These are phyloP conservation scores for Apostichopus californicus DNA, from an alignment of 35 echinoderm and acorn worm genomes.

Conservation along the genomic window DNA sequence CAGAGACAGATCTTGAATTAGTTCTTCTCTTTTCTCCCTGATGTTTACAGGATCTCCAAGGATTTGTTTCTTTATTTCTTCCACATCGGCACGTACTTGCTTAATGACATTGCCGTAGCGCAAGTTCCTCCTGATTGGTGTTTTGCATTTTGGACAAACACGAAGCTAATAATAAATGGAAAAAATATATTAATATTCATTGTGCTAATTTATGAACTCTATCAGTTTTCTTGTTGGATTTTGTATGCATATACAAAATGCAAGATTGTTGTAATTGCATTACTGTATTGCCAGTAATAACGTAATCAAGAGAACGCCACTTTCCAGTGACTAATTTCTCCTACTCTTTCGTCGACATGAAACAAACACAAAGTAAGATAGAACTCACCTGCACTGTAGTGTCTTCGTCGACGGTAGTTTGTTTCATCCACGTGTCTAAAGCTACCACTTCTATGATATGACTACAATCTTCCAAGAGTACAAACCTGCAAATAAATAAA, in stretches of 20 bases:
- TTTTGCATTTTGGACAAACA: slow-evolving; percentile 86
- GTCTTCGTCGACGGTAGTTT: slow-evolving; percentile 5
- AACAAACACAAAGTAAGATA: not conserved
- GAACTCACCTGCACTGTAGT: slow-evolving; percentile 33
- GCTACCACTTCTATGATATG: slow-evolving; percentile 74
- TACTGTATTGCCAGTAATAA: no score
- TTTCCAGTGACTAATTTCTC: no score
- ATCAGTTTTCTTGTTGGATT: no score
- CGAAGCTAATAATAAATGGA: slow-evolving; percentile 21
- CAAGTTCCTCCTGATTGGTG: slow-evolving; percentile 75
- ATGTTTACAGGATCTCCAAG: slow-evolving; percentile 22
- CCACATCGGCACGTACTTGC: not conserved
- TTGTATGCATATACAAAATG: no score
- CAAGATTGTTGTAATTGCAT: no score
- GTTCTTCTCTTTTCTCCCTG: slow-evolving; percentile 11
- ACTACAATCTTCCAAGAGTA: slow-evolving; percentile 81
- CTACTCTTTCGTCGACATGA: no score
- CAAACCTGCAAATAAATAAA: slow-evolving; percentile 38
- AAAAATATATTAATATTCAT: not conserved
- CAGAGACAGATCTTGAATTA: not conserved
- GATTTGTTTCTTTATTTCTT: slow-evolving; percentile 59
- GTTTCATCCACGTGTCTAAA: slow-evolving; percentile 78
- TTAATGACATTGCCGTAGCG: slow-evolving; percentile 83
- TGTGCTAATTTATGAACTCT: no score
- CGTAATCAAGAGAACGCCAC: no score